phyloP scores from a whole-genome alignment of 2,113 vertebrate genomes.

The Vidua chalybeata region DNA sequence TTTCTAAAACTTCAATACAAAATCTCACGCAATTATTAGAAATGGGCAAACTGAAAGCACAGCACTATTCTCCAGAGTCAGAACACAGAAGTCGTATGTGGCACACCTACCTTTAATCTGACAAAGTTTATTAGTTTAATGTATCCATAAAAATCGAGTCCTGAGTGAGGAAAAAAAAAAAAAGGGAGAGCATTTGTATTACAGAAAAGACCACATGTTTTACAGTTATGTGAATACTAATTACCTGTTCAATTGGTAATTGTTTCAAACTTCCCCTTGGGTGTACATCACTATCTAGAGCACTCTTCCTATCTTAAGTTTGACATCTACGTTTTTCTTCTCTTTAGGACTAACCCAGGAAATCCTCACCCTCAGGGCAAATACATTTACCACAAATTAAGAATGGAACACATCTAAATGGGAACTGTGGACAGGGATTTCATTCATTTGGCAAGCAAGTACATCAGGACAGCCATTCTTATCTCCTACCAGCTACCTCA shows the following conservation, averaged over 20 bases:
- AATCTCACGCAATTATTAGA: background rate
- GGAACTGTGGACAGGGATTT: background rate
- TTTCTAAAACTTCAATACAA: background rate
- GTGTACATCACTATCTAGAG: background rate
- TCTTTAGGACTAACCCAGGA: background rate
- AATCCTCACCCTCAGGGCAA: background rate
- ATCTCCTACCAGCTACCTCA: background rate
- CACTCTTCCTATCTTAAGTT: background rate
- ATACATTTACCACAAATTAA: background rate
- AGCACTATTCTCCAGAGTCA: background rate
- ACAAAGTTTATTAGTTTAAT: slow-evolving; percentile 95
- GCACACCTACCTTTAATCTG: slow-evolving; percentile 82
- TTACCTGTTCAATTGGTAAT: background rate
- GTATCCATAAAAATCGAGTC: slow-evolving; percentile 93
- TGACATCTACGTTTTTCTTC: background rate
- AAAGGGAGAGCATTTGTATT: background rate
- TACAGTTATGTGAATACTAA: background rate
- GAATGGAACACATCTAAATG: background rate
- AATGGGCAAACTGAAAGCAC: background rate
- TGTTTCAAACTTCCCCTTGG: background rate
- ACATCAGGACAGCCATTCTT: background rate
- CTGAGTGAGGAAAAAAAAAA: slow-evolving; percentile 60
- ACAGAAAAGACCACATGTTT: background rate
- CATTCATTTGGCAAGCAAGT: background rate
- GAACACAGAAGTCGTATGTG: background rate